Evolutionary conservation across 2,888 invertebrate genomes (phyloP).

Genomic region (Mongoloraphidia duomilia): DNA sequence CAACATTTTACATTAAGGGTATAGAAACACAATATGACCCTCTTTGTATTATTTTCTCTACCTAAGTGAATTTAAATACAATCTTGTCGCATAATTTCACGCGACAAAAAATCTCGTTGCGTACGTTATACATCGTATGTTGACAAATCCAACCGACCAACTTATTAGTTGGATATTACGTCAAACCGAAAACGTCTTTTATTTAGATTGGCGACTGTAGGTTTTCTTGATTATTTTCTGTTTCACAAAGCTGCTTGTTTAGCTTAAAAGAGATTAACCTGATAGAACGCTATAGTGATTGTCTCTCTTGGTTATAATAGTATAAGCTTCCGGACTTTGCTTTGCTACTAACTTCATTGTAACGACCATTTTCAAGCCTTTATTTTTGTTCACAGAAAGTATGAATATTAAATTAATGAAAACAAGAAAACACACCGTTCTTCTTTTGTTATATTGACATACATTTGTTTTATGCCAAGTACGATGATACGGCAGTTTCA

Average conservation of each 20-base stretch:
- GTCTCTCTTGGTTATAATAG: no score
- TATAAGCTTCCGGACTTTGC: no score
- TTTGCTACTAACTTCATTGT: no score
- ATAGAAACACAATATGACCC: background rate
- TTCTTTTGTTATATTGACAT: no score
- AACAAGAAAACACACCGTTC: no score
- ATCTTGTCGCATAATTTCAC: background rate
- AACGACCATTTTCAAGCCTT: no score
- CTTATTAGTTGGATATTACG: background rate
- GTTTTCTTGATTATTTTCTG: background rate
- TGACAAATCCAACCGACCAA: background rate
- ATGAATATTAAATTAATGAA: no score
- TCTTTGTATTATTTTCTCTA: background rate
- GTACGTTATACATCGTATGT: background rate
- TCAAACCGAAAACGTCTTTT: background rate
- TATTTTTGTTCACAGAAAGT: no score
- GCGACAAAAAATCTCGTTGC: background rate
- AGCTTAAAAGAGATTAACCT: constrained; percentile 1
- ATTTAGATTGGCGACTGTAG: background rate
- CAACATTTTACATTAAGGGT: background rate
- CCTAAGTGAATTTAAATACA: background rate
- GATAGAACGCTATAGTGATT: background rate
- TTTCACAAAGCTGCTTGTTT: background rate
- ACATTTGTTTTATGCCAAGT: no score
- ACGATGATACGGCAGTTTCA: no score